phyloP scores from a whole-genome alignment of 2,113 vertebrate species.

The Brachypodius melanocephalos region DNA sequence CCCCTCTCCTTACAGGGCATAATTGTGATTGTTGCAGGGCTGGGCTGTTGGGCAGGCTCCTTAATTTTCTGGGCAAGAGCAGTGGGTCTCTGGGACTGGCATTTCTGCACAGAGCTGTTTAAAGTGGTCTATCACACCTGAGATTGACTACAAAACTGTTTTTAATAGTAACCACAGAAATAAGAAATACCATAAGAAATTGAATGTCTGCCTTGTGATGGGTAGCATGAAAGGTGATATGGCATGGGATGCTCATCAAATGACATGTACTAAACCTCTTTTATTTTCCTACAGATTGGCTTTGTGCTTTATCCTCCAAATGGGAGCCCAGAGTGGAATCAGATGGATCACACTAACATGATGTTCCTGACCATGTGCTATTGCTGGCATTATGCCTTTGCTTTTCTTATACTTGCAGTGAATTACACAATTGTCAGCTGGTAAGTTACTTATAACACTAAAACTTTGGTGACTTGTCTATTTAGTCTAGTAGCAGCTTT shows the following conservation, averaged over 20 bases:
- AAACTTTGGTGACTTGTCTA: neutral
- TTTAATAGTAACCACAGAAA: neutral
- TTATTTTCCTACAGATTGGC: slow-evolving; percentile 79
- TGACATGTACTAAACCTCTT: neutral
- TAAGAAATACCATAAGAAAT: neutral
- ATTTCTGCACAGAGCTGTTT: neutral
- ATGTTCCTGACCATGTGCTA: slow-evolving; percentile 91
- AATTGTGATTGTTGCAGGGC: neutral
- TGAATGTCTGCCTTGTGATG: neutral
- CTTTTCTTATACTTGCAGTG: slow-evolving; percentile 75
- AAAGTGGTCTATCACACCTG: neutral
- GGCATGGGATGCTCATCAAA: neutral
- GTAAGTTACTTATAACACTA: slow-evolving; percentile 74
- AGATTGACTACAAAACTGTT: neutral
- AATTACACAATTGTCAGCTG: slow-evolving; percentile 82
- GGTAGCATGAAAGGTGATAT: neutral
- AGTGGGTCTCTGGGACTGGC: neutral
- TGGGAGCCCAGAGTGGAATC: slow-evolving; percentile 84
- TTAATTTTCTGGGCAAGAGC: neutral
- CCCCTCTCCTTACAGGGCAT: neutral
- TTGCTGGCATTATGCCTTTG: slow-evolving; percentile 89
- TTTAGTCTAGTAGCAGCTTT: neutral
- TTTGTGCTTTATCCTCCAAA: slow-evolving; percentile 89
- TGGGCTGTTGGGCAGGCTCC: neutral
- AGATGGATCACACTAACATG: slow-evolving; percentile 80